Conservation (phyloP, 2,113 vertebrate species). For the Dipodomys ordii region DNA sequence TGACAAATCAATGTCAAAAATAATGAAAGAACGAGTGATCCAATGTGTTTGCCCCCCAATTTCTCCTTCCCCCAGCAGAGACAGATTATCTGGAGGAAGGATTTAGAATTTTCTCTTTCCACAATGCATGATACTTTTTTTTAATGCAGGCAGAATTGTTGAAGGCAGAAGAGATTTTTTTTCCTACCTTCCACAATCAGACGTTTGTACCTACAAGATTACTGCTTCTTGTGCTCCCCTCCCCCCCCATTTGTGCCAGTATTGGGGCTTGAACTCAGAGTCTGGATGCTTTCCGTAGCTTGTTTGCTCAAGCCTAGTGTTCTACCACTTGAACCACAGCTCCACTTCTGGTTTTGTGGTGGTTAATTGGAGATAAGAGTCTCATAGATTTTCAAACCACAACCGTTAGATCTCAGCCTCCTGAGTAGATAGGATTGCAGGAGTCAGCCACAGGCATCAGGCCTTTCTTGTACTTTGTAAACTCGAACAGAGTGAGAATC, state of each 20-base stretch:
- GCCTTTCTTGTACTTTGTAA: background rate
- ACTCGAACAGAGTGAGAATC: background rate
- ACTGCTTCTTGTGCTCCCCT: too few species aligned
- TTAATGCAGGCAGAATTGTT: background rate
- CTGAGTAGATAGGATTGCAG: too few species aligned
- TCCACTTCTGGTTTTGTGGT: too few species aligned
- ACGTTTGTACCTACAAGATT: background rate
- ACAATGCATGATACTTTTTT: slow-evolving; percentile 4
- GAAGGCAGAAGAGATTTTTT: background rate
- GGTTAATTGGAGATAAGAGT: too few species aligned
- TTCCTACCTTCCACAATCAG: background rate
- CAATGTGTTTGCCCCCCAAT: slow-evolving; percentile 81
- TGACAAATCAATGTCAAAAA: slow-evolving; percentile 90
- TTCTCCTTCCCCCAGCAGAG: slow-evolving; percentile 81
- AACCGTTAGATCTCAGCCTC: too few species aligned
- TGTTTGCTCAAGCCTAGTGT: too few species aligned
- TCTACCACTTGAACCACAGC: too few species aligned
- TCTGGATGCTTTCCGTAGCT: too few species aligned
- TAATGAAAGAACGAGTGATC: slow-evolving; percentile 87
- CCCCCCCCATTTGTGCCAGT: too few species aligned
- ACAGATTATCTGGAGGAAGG: slow-evolving; percentile 77
- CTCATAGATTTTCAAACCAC: too few species aligned
- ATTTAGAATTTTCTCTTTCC: slow-evolving; percentile 79
- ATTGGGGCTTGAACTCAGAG: too few species aligned
- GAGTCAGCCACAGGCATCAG: too few species aligned